Evolutionary conservation across 2,888 invertebrate species (phyloP).

Genomic region (Corythucha ciliata): DNA sequence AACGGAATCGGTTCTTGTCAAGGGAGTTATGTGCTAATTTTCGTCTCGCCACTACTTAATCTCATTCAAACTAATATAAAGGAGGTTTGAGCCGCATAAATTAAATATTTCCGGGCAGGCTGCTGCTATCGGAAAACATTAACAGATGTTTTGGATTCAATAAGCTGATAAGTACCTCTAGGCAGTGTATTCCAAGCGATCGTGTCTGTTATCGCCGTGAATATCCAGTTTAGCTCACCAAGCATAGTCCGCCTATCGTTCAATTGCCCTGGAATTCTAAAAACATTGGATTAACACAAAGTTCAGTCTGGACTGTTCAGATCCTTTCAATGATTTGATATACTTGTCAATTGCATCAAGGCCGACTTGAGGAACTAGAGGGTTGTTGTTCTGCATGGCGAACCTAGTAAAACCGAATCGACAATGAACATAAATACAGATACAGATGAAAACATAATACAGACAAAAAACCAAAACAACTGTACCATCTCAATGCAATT

Average conservation of each 20-base stretch:
- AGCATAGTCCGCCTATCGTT: conserved; percentile 93
- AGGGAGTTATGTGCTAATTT: too few species aligned
- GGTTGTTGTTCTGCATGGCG: conserved; percentile 72
- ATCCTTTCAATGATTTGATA: conserved; percentile 38
- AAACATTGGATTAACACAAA: conserved; percentile 6
- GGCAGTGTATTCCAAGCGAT: conserved; percentile 98
- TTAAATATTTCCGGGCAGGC: too few species aligned
- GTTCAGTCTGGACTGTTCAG: background rate
- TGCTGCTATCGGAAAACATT: too few species aligned
- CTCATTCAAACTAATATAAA: too few species aligned
- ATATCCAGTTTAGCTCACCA: conserved; percentile 99
- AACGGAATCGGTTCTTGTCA: too few species aligned
- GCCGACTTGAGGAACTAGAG: conserved; percentile 70
- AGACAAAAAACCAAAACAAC: conserved; percentile 2
- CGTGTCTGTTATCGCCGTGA: conserved; percentile 98
- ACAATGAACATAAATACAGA: too few species aligned
- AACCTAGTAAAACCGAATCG: conserved; percentile 46
- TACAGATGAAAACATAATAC: too few species aligned
- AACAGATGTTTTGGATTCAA: too few species aligned
- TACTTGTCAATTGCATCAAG: conserved; percentile 85
- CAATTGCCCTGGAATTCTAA: conserved; percentile 86
- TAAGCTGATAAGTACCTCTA: conserved; percentile 47
- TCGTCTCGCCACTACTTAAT: too few species aligned
- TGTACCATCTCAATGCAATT: conserved; percentile 81
- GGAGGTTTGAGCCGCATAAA: too few species aligned